Evolutionary conservation across 2,888 invertebrate species (phyloP).

Genomic region (Leucophora obtusa): DNA sequence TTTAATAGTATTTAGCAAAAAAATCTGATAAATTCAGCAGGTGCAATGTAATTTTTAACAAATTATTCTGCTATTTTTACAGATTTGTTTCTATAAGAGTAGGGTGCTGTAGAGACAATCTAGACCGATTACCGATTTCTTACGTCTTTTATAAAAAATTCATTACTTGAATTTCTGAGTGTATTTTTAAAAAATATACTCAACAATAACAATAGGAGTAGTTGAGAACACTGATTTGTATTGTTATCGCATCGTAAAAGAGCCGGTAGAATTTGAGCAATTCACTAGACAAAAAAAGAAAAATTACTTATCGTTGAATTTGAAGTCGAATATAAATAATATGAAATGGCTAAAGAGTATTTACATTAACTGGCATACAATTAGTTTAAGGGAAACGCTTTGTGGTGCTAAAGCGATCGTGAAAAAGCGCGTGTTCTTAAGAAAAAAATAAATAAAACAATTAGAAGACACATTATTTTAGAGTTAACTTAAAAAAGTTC

Average conservation of each 20-base stretch:
- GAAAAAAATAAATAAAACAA: not conserved
- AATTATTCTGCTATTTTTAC: too few relatives aligned
- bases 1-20: too few relatives aligned
- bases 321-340: not conserved
- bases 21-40: too few relatives aligned
- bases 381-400: constrained; percentile 3
- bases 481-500: not conserved
- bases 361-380: not conserved
- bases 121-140: not conserved
- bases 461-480: not conserved
- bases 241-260: not conserved
- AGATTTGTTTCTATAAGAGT: too few relatives aligned
- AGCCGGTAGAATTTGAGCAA: not conserved
- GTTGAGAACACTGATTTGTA: not conserved
- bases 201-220: not conserved
- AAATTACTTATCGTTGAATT: constrained; percentile 1
- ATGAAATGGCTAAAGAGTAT: not conserved
- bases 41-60: too few relatives aligned
- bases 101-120: not conserved
- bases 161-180: not conserved
- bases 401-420: not conserved
- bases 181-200: not conserved
- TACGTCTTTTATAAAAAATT: not conserved
- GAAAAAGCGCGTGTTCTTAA: not conserved
- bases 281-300: not conserved